Conservation (phyloP, 2,888 invertebrate genomes). For the Lingula anatina region DNA sequence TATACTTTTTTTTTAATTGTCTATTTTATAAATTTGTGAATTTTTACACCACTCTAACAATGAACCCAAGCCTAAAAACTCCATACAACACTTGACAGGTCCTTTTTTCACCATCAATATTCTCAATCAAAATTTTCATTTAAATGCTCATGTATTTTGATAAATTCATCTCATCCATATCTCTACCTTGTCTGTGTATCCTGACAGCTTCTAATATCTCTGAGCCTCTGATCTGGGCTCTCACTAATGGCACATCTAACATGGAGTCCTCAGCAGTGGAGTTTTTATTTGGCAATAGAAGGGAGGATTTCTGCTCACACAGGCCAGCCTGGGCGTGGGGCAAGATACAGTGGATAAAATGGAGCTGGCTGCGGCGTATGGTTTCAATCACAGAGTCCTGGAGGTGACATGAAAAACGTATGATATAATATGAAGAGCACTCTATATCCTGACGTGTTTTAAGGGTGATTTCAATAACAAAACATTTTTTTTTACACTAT, state of each 20-base stretch:
- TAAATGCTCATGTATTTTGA: not conserved
- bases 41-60: too few species aligned
- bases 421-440: not conserved
- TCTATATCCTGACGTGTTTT: too few species aligned
- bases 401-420: too few species aligned
- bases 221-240: constrained; percentile 74
- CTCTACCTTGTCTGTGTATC: constrained; percentile 74
- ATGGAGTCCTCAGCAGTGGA: constrained; percentile 60
- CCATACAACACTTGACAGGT: too few species aligned
- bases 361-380: constrained; percentile 75
- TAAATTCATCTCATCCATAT: constrained; percentile 22
- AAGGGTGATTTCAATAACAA: too few species aligned
- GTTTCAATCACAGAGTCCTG: constrained; percentile 90
- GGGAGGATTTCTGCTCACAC: constrained; percentile 54
- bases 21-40: too few species aligned
- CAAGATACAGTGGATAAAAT: constrained; percentile 81
- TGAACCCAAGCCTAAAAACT: too few species aligned
- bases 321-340: constrained; percentile 72
- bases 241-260: constrained; percentile 79
- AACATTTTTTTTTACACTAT: not conserved
- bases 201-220: constrained; percentile 85
- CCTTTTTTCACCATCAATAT: too few species aligned
- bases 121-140: too few species aligned
- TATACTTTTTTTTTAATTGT: too few species aligned
- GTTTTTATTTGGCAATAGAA: constrained; percentile 28